phyloP scores from a whole-genome alignment of 1,140 invertebrate genomes.

The Pantala flavescens region DNA sequence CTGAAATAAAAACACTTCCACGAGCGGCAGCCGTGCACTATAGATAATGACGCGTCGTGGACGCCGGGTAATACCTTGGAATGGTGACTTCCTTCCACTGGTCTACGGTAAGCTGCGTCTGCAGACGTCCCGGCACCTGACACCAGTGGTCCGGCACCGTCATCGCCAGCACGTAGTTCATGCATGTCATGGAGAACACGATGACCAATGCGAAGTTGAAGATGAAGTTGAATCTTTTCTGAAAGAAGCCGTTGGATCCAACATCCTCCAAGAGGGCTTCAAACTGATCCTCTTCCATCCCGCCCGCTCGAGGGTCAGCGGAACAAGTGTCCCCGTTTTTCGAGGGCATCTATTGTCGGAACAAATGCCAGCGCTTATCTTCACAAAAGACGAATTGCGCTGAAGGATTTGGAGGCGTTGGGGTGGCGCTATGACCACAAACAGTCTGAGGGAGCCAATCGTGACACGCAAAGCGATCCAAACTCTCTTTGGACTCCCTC shows the following conservation, averaged over 20 bases:
- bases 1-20: no score
- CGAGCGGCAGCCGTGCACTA: no score
- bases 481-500: no score
- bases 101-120: constrained; percentile 35
- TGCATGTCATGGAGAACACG: constrained; percentile 35
- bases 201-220: constrained; percentile 35
- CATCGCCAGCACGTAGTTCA: constrained; percentile 40
- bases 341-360: no score
- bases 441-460: no score
- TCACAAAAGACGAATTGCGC: no score
- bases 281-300: constrained; percentile 32
- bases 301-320: neutral
- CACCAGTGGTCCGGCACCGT: constrained; percentile 46
- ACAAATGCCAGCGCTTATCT: no score
- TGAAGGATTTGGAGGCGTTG: no score
- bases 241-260: constrained; percentile 41
- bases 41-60: no score
- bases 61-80: constrained; percentile 33
- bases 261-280: constrained; percentile 38
- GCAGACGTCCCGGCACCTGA: constrained; percentile 36
- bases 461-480: no score
- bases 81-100: constrained; percentile 39
- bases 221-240: constrained; percentile 36
- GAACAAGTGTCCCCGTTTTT: no score
- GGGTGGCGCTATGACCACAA: no score